Base-by-base conservation (phyloP, 2,888 invertebrate genomes). In the Spatulosminthurus flaviceps region DNA sequence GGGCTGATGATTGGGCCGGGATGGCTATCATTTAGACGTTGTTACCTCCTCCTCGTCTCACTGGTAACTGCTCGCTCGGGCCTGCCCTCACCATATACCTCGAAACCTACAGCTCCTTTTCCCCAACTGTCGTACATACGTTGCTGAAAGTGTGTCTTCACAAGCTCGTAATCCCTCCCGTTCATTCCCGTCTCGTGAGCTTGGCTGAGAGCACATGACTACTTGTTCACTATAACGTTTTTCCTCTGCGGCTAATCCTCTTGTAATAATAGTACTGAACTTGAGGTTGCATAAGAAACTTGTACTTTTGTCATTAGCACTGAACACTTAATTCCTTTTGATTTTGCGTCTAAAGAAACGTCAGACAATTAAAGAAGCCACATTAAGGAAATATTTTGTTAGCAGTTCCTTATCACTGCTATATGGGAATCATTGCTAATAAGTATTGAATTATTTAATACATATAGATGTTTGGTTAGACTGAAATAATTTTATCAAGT, bases 1-100 rank as follows among this genome's bases (percentile, higher is more conserved):
- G 81, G 80, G 81, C 77, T 80, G 81, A 83, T 83, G 84, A 84
- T 84, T 83, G 84, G 83, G 78, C 81, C 82, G 81, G 81, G 81
- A 84, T 79, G 84, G 84, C 82, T 83, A 84, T 83, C 77, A 83
- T 82, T 72, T 73, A 42, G 51, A 72, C 76, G 34, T 73, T 61
- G 77, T 73, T 76, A 72, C 77, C 76, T 77, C 79, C 74, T 69
- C 76, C 77, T 70, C 22, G 22, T 22, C 64, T 64, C 34, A 51
- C 51, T 51, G 51, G 51, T 51, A 51, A 51, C 51, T 51, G 16
- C 51, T 19, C 21, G 70, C 21, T 70, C 26, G 70, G 70, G 42
- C 71, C 42, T n/a, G 41, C 42, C 29, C 42, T 42, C 41, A 67
- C 19, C n/a, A 21, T 22, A 42, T 24, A 42, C 51, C 4, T 28